These are phyloP conservation scores for Agrotis exclamationis DNA, from an alignment of 2,888 invertebrate species.

Conservation along the genomic window DNA sequence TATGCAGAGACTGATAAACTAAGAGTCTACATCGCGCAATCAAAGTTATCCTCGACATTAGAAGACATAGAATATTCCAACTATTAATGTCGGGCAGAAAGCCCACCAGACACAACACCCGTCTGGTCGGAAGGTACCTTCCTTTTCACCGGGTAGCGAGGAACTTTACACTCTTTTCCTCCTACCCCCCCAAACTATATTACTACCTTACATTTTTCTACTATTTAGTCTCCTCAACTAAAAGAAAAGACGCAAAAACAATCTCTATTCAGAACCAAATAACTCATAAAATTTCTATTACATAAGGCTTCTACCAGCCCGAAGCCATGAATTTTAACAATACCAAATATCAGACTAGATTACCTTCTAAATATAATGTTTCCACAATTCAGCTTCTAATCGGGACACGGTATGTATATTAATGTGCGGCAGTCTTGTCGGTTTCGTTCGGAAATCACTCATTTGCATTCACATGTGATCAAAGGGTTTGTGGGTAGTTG, in stretches of 20 bases:
- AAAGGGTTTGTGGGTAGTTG: conserved; percentile 38
- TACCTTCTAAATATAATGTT: conserved; percentile 2
- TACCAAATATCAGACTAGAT: background rate
- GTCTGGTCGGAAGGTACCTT: too few relatives aligned
- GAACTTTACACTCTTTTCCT: too few relatives aligned
- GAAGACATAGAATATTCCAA: too few relatives aligned
- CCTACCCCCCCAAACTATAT: too few relatives aligned
- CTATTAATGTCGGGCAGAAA: too few relatives aligned
- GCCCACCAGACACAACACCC: too few relatives aligned
- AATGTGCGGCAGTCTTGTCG: conserved; percentile 23
- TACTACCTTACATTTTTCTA: too few relatives aligned
- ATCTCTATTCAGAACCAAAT: background rate
- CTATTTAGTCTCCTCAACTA: too few relatives aligned
- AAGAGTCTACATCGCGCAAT: too few relatives aligned
- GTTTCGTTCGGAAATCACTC: conserved; percentile 51
- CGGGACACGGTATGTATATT: conserved; percentile 34
- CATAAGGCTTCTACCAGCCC: background rate
- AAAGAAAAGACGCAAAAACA: background rate
- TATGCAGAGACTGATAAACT: too few relatives aligned
- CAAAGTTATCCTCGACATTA: too few relatives aligned
- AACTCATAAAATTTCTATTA: background rate
- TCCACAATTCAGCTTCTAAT: conserved; percentile 20
- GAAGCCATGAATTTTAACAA: background rate
- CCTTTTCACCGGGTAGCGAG: too few relatives aligned
- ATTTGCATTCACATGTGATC: conserved; percentile 59